phyloP scores from a whole-genome alignment of 2,797 vertebrate genomes.

The Rhynchonycteris naso region DNA sequence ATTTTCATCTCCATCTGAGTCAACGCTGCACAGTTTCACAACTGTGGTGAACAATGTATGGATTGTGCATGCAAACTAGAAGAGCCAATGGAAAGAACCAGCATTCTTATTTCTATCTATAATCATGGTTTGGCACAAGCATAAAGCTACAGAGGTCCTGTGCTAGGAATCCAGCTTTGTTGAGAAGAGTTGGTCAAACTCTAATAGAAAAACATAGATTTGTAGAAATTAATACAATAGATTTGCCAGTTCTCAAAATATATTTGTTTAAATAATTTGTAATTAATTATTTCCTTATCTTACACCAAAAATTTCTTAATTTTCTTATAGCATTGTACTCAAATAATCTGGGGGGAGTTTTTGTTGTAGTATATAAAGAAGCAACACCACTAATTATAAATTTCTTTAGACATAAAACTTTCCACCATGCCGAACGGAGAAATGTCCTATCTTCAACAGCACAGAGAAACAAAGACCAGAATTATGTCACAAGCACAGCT shows the following conservation, averaged over 20 bases:
- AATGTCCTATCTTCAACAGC: neutral
- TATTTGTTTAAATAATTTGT: slow-evolving; percentile 6
- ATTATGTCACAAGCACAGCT: neutral
- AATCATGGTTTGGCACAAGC: neutral
- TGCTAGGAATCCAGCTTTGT: neutral
- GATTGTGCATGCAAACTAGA: neutral
- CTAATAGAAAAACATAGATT: neutral
- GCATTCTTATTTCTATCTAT: neutral
- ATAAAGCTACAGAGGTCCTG: neutral
- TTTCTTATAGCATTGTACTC: slow-evolving; percentile 31
- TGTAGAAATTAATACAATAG: neutral
- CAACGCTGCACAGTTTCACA: neutral
- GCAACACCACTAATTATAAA: neutral
- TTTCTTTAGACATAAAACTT: neutral
- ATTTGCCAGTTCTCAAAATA: slow-evolving; percentile 11
- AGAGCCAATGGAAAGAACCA: neutral
- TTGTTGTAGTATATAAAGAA: neutral
- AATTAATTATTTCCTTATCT: neutral
- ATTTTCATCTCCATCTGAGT: neutral
- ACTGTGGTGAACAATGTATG: neutral
- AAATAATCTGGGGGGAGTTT: neutral
- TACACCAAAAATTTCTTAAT: neutral
- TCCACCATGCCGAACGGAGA: neutral
- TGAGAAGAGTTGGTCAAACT: neutral
- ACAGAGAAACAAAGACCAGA: slow-evolving; percentile 40